Conservation (phyloP, 2,113 vertebrate genomes). For the Brevimyrus niger region DNA sequence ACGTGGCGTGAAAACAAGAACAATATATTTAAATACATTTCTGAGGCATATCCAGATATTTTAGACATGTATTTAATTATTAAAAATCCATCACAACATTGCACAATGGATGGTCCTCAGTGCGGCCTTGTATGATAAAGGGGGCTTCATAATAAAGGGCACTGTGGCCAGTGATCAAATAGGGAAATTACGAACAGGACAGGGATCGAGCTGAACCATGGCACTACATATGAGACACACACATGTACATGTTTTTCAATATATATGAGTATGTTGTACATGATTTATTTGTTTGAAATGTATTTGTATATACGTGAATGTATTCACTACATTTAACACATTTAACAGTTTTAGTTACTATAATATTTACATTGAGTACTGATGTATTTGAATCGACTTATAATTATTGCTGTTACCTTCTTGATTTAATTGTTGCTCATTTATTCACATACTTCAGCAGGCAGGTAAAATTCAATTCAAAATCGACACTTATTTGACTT, state of each 20-base stretch:
- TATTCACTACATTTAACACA: background rate
- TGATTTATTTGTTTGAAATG: background rate
- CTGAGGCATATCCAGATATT: background rate
- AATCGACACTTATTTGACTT: no score
- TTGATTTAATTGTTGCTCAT: background rate
- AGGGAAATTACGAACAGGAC: background rate
- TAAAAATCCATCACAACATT: background rate
- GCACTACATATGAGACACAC: background rate
- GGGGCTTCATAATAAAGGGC: background rate
- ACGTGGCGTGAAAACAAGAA: background rate
- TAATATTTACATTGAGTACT: background rate
- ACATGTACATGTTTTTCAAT: background rate
- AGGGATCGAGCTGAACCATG: background rate
- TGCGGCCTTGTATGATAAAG: background rate
- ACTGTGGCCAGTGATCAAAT: background rate
- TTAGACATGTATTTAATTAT: background rate
- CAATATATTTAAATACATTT: background rate
- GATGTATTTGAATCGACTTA: background rate
- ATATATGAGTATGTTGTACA: background rate
- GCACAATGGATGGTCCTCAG: background rate
- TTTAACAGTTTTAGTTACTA: background rate
- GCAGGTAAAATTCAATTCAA: no score
- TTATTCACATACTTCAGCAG: background rate
- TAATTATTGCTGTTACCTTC: background rate
- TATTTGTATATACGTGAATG: background rate